These are phyloP conservation scores for Tokudaia muenninki DNA, from an alignment of 2,797 vertebrate species.

Conservation along the genomic window DNA sequence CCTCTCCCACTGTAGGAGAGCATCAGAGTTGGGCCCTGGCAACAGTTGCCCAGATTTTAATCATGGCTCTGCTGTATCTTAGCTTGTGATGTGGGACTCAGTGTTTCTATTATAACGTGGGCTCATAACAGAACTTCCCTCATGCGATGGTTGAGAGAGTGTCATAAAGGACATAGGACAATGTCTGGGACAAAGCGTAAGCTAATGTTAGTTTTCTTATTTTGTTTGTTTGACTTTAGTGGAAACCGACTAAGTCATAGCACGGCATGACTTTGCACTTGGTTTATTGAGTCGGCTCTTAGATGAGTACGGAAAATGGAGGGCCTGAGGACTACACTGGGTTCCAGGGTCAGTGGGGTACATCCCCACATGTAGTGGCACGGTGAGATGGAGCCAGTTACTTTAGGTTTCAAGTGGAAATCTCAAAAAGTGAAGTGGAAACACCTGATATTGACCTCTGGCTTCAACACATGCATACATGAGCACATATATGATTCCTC, in stretches of 20 bases:
- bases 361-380: background rate
- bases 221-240: slow-evolving; percentile 38
- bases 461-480: background rate
- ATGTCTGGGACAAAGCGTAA: background rate
- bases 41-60: background rate
- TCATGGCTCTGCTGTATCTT: background rate
- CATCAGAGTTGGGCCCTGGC: background rate
- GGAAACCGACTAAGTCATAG: background rate
- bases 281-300: background rate
- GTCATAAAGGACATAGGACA: background rate
- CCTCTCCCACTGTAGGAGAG: background rate
- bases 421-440: background rate
- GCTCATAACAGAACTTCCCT: background rate
- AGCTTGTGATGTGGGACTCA: background rate
- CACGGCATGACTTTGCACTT: background rate
- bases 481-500: too few species aligned
- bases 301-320: background rate
- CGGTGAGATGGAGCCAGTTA: background rate
- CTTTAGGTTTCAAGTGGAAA: background rate
- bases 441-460: background rate
- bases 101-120: background rate
- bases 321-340: background rate
- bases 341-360: background rate
- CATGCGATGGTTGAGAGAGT: background rate
- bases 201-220: background rate